These are phyloP conservation scores for Dysmachus trigonus DNA, from an alignment of 2,888 invertebrate genomes.

Conservation along the genomic window DNA sequence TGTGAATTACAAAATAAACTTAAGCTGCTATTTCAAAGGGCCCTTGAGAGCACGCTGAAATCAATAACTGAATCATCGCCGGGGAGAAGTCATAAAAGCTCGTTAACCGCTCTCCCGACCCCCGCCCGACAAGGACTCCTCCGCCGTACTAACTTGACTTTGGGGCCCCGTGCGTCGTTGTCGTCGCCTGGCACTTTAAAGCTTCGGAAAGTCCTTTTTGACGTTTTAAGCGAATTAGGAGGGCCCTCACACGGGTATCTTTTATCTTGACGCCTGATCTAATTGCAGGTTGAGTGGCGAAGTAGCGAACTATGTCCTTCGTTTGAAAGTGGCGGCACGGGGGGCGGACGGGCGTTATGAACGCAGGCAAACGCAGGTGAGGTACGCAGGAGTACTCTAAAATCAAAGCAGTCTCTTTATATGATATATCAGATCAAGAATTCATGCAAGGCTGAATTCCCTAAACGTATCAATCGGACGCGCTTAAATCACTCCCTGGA, in stretches of 20 bases:
- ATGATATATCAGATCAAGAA: neutral
- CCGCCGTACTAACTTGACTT: neutral
- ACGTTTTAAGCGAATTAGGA: constrained; percentile 30
- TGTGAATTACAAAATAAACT: neutral
- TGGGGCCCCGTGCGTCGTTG: neutral
- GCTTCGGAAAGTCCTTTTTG: constrained; percentile 6
- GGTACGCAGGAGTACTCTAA: neutral
- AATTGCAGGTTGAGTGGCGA: constrained; percentile 43
- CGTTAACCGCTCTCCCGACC: neutral
- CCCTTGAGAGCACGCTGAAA: neutral
- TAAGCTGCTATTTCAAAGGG: neutral
- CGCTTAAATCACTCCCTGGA: neutral
- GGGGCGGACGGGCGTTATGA: neutral
- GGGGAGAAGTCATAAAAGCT: neutral
- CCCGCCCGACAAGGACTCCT: neutral
- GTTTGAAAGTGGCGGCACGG: neutral
- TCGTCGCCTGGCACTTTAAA: neutral
- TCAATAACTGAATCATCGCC: constrained; percentile 28
- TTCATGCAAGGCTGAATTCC: neutral
- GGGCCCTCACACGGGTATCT: constrained; percentile 30
- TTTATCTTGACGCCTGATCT: constrained; percentile 46
- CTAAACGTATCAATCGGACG: neutral
- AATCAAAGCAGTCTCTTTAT: neutral
- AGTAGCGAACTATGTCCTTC: neutral
- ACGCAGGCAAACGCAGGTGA: neutral